A percentile compares a stretch with the other conserved stretches of the same genome.
Conservation (phyloP, 1,140 invertebrate species). For the Portunus trituberculatus region DNA sequence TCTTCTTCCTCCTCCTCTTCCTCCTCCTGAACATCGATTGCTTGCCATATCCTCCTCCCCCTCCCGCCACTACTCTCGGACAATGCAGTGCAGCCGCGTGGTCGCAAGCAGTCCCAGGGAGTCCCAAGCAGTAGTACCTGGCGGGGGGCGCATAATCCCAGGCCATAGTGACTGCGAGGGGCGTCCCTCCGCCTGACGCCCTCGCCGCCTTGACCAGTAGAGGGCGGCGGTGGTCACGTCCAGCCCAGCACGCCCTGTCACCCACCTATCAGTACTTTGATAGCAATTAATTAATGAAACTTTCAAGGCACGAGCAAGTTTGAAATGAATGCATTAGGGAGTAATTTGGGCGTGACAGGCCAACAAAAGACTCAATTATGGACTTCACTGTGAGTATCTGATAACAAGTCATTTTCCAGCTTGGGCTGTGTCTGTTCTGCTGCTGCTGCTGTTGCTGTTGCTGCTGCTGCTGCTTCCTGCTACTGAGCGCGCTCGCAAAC, state of each 20-base stretch:
- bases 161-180: slow-evolving; percentile 49
- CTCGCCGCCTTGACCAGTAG: slow-evolving; percentile 64
- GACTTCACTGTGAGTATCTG: slow-evolving; percentile 70
- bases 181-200: slow-evolving; percentile 24
- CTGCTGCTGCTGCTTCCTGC: slow-evolving; percentile 29
- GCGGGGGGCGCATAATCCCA: slow-evolving; percentile 58
- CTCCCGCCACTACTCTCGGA: slow-evolving; percentile 61
- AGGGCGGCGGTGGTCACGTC: slow-evolving; percentile 51
- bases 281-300: slow-evolving; percentile 75
- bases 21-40: slow-evolving; percentile 62
- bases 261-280: slow-evolving; percentile 74
- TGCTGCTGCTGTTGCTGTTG: slow-evolving; percentile 36
- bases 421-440: slow-evolving; percentile 69
- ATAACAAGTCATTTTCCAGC: slow-evolving; percentile 72
- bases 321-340: slow-evolving; percentile 75
- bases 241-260: slow-evolving; percentile 48
- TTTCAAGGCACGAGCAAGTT: slow-evolving; percentile 71
- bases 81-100: slow-evolving; percentile 63
- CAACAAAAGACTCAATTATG: slow-evolving; percentile 74
- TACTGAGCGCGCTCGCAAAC: not conserved
- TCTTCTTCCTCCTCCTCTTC: not conserved
- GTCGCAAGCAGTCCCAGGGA: slow-evolving; percentile 60
- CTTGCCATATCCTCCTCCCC: slow-evolving; percentile 50
- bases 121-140: slow-evolving; percentile 10
- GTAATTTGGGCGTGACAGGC: slow-evolving; percentile 72